Conservation (phyloP, 1,140 invertebrate species). For the Drosophila azteca region DNA sequence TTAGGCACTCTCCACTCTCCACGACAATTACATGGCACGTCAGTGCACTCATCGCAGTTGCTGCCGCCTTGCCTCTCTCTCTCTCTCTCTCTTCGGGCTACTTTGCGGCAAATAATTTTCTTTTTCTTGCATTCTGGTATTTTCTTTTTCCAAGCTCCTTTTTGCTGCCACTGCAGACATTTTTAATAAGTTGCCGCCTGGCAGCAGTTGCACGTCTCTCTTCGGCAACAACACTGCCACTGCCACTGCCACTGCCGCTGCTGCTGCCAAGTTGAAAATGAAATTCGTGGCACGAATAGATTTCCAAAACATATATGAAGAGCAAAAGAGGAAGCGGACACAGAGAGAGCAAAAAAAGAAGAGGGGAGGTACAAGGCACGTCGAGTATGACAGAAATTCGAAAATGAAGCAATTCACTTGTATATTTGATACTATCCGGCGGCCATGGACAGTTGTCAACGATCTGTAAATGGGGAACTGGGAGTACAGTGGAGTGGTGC, state of each 20-base stretch:
- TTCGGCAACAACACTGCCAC: conserved; percentile 63
- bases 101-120: conserved; percentile 73
- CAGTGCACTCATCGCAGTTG: conserved; percentile 50
- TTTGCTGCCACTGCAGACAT: conserved; percentile 69
- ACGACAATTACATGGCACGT: conserved; percentile 49
- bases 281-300: conserved; percentile 81
- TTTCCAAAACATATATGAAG: conserved; percentile 69
- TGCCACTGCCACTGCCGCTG: conserved; percentile 2
- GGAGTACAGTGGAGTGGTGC: not conserved
- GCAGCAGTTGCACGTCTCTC: conserved; percentile 73
- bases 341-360: not conserved
- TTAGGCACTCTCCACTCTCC: conserved; percentile 46
- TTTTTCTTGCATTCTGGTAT: conserved; percentile 26
- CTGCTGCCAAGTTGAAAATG: conserved; percentile 79
- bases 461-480: conserved; percentile 22
- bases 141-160: conserved; percentile 32
- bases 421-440: conserved; percentile 62
- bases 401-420: conserved; percentile 80
- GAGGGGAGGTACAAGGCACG: conserved; percentile 41
- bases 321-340: conserved; percentile 26
- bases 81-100: conserved; percentile 27
- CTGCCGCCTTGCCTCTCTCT: conserved; percentile 1
- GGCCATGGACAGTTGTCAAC: conserved; percentile 63
- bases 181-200: conserved; percentile 80
- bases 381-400: conserved; percentile 78